Percentiles rank a stretch among this genome's conserved stretches.
Evolutionary conservation across 2,888 invertebrate species (phyloP).

Genomic region (Bellardia pandia): DNA sequence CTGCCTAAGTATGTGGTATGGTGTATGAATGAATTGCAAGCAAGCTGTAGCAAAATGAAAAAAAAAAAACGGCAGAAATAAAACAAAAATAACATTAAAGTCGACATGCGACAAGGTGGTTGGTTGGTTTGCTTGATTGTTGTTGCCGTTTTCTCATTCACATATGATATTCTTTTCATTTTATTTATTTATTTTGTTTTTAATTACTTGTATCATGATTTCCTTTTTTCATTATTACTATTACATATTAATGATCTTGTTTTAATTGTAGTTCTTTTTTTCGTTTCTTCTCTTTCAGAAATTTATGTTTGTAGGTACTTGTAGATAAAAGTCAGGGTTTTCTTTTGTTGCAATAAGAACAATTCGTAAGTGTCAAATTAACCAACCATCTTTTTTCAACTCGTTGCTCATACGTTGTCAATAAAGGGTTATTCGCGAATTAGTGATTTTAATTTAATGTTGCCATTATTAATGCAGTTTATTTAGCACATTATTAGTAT

Average conservation of each 20-base stretch:
- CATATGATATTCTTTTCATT: constrained; percentile 29
- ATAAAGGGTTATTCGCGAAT: no score
- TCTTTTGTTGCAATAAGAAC: constrained; percentile 1
- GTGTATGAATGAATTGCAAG: constrained; percentile 28
- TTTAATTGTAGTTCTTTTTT: constrained; percentile 28
- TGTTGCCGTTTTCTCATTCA: constrained; percentile 19
- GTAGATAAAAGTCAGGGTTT: constrained; percentile 33
- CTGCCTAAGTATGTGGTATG: not conserved
- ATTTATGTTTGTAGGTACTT: not conserved
- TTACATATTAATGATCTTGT: constrained; percentile 62
- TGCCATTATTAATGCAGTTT: no score
- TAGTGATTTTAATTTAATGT: no score
- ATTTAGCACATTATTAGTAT: no score
- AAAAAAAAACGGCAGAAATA: constrained; percentile 17
- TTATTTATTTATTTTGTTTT: constrained; percentile 48
- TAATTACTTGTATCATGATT: constrained; percentile 67
- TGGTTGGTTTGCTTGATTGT: constrained; percentile 24
- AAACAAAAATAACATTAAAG: constrained; percentile 57
- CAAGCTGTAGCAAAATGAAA: constrained; percentile 7
- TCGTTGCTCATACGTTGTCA: not conserved
- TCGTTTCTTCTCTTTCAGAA: not conserved
- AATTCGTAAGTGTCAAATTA: not conserved
- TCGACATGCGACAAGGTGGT: constrained; percentile 67
- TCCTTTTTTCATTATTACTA: constrained; percentile 29
- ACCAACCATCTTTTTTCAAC: not conserved